These are phyloP conservation scores for Pseudochirops corinnae DNA, from an alignment of 2,797 vertebrate genomes.

Conservation along the genomic window DNA sequence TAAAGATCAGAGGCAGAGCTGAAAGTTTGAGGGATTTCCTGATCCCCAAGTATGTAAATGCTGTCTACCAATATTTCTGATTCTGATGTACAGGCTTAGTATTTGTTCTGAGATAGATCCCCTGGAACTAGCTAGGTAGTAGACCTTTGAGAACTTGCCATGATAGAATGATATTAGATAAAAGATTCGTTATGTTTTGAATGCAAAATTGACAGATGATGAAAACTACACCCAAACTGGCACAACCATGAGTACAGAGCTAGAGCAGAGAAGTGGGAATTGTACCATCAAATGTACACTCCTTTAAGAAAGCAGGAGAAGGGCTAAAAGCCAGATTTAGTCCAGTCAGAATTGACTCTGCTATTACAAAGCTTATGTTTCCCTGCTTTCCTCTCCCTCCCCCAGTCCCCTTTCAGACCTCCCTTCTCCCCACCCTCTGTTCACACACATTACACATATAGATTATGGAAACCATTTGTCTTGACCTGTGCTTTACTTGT, in stretches of 20 bases:
- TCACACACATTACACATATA: neutral
- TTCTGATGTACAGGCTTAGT: neutral
- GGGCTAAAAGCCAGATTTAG: neutral
- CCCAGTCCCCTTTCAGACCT: neutral
- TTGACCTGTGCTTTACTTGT: conserved; percentile 10
- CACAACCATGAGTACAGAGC: conserved; percentile 80
- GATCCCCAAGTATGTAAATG: neutral
- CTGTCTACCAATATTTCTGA: neutral
- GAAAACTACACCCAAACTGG: conserved; percentile 74
- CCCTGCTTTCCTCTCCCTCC: neutral
- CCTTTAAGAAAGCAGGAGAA: neutral
- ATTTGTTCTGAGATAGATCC: neutral
- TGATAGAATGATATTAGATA: conserved; percentile 76
- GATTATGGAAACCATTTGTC: neutral
- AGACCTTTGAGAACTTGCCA: conserved; percentile 77
- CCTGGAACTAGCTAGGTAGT: conserved; percentile 11
- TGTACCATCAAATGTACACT: neutral
- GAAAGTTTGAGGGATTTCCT: neutral
- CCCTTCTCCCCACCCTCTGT: neutral
- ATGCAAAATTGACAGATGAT: conserved; percentile 87
- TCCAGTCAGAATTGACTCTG: neutral
- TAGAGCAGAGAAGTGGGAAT: conserved; percentile 46
- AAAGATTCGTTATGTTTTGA: conserved; percentile 75
- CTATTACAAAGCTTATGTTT: neutral
- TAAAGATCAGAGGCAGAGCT: neutral